Base-by-base conservation (phyloP, 2,113 vertebrate genomes). In the Uropsilus gracilis region DNA sequence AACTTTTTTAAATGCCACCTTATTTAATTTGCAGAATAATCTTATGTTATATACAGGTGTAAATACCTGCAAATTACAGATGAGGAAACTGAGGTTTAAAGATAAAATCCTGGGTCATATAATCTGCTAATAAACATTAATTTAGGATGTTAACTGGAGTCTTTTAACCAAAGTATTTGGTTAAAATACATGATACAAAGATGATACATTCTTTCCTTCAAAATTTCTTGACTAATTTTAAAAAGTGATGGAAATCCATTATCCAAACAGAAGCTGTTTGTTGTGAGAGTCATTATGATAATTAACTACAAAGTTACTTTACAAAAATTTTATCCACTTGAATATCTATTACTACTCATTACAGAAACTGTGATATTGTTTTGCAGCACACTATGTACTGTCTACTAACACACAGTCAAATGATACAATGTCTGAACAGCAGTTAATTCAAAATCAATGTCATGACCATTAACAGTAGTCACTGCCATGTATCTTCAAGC, bases 151-250 rank as follows among this genome's bases (percentile, higher is more conserved):
- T 64, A 72, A 48, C 12, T 37, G 42, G 30, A 24, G 22, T 92
- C 11, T 81, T 94, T 80, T 85, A 76, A 75, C n/a, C 63, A 6
- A 93, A 53, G 12, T 46, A 3, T 78, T 94, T 93, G 26, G 44
- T 90, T n/a, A n/a, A n/a, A n/a, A n/a, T n/a, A n/a, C n/a, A n/a
- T n/a, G n/a, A n/a, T n/a, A n/a, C 57, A 82, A 53, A 83, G 32
- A 37, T 39, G 61, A 66, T 53, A 55, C 8, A 7, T 81, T 85
- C n/a, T 90, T 90, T 17, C 28, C 53, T 77, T 93, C 37, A 81
- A 11, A 82, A 48, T 83, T 78, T 94, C 76, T 92, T 83, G 61
- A 8, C 53, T 86, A 86, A 87, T 55, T 89, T 78, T 13, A n/a
- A 86, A 91, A 55, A n/a, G 50, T 77, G 16, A n/a, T 39, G 1